phyloP scores from a whole-genome alignment of 1,140 invertebrate genomes.

The Archegozetes longisetosus region DNA sequence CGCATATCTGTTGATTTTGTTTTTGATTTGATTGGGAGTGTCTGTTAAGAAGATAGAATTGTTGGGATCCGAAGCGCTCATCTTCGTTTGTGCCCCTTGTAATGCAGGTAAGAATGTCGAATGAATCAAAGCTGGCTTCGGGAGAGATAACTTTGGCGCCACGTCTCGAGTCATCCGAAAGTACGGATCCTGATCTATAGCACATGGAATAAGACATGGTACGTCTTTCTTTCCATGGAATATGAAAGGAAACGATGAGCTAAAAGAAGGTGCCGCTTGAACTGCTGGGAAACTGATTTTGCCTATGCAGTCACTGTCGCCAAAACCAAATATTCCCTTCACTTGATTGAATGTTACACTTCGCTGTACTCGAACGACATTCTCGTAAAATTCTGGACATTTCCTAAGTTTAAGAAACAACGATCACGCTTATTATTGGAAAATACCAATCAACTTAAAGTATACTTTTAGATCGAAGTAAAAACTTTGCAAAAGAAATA shows the following conservation, averaged over 20 bases:
- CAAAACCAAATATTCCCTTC: slow-evolving; percentile 90
- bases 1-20: slow-evolving; percentile 96
- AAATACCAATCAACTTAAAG: too few species aligned
- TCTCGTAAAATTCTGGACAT: slow-evolving; percentile 76
- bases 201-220: slow-evolving; percentile 90
- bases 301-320: slow-evolving; percentile 80
- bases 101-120: slow-evolving; percentile 89
- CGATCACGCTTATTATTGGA: too few species aligned
- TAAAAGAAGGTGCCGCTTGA: slow-evolving; percentile 87
- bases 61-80: slow-evolving; percentile 88
- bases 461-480: too few species aligned
- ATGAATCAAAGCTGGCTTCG: slow-evolving; percentile 87
- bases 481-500: too few species aligned
- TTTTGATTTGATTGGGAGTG: slow-evolving; percentile 90
- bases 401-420: too few species aligned
- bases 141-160: slow-evolving; percentile 64
- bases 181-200: slow-evolving; percentile 99
- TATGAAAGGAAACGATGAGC: slow-evolving; percentile 86
- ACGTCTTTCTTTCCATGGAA: slow-evolving; percentile 63
- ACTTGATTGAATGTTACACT: slow-evolving; percentile 88
- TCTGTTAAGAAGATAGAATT: slow-evolving; percentile 90
- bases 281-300: slow-evolving; percentile 94
- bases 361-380: slow-evolving; percentile 56
- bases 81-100: slow-evolving; percentile 92
- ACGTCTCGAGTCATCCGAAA: slow-evolving; percentile 97